Base-by-base conservation (phyloP, 2,113 vertebrate species). In the Pao palembangensis region DNA sequence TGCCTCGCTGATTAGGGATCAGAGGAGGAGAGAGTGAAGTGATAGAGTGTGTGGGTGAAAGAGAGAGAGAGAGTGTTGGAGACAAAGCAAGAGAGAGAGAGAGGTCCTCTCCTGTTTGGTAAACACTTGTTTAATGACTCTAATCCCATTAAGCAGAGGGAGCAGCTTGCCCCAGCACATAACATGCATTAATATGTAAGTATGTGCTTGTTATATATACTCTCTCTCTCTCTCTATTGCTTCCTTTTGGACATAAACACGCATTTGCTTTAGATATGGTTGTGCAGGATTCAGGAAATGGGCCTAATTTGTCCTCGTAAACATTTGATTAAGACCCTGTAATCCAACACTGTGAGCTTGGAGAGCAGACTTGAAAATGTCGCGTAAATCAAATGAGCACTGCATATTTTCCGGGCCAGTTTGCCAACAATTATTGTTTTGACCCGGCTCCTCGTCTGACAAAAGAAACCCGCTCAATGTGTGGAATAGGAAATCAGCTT, bases 401-500 rank as follows among this genome's bases (percentile, higher is more conserved):
- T 51, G 78, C 73, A 64, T 79, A 68, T 79, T 84, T 82, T 63
- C 73, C 71, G 69, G 62, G 73, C 63, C 34, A 58, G 78, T 87
- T 86, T 71, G 69, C 69, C 68, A 71, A 81, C 83, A 89, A 85
- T 85, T 84, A 85, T 86, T 84, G 83, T 88, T 85, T 85, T 80
- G 85, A 87, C 83, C 83, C 31, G 50, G 71, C 79, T 84, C 75
- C 80, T 85, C 78, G 49, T 75, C 62, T 61, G 72, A 85, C 84
- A 89, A 86, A 85, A 84, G 81, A 82, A 85, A 81, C 61, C 76
- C 71, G 79, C 83, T 79, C 80, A 71, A 73, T 74, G 73, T 64
- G 79, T 85, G 86, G 81, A 87, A 81, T 78, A 86, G 85, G 76
- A 82, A 86, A 88, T 86, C 83, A 86, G 83, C 74, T 79, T 86